Evolutionary conservation across 2,888 invertebrate genomes (phyloP), one percentile per base, ranked within the genome.

Genomic region (Lasioglossum pauxillum): DNA sequence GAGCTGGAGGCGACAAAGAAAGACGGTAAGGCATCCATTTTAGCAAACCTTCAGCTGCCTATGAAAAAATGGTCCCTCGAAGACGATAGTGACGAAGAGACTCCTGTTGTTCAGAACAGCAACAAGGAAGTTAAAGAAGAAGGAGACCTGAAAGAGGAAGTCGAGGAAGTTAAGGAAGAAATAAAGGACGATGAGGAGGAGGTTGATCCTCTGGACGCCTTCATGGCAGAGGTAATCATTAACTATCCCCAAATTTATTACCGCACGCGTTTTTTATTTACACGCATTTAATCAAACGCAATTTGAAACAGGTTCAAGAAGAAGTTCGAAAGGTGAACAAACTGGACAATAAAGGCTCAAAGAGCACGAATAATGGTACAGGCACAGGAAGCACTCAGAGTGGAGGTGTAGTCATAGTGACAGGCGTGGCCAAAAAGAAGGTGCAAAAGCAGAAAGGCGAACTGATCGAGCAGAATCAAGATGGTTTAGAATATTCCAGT

Each of bases 401-500:
- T 53, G 94, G 95, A 82, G 97, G 97, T 27, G 96, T 98, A 1
- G 97, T 98, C 2, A 98, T 98, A 82, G 96, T 98, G 4, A 98
- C 98, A 0, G 98, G 98, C 10, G 97, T 98, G 8, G 98, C 98
- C 0, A 98, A 98, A 94, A 98, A 98, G 93, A 97, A 97, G 88
- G 96, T 97, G 53, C 96, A 96, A 44, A 97, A 97, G 91, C 97
- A 98, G 91, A 99, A 99, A 94, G 99, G 99, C 79, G 99, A 99
- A 95, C 96, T 99, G n/a, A 99, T 99, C 93, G 99, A 99, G 95
- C 99, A 99, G 95, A 99, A 99, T 95, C 99, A 99, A 95, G 99
- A 99, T 95, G 99, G 98, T 0, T 95, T 99, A 86, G 99, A 99
- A 96, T 99, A 99, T 95, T 99, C 99, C 0, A 99, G 99, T 23